phyloP scores from a whole-genome alignment of 2,113 vertebrate genomes.

The Saguinus imperator region DNA sequence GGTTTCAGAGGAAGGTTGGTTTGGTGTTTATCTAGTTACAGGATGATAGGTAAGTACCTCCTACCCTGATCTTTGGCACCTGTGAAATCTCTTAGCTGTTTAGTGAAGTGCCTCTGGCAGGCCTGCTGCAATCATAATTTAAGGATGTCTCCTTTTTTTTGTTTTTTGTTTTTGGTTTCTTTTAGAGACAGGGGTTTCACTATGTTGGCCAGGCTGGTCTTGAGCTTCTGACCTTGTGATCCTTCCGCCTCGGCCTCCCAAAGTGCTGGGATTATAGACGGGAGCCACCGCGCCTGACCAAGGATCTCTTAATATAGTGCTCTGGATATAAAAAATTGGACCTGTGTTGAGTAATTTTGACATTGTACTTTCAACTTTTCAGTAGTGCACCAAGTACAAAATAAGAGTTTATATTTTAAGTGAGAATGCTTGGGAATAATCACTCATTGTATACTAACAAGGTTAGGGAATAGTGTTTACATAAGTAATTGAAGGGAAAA shows the following conservation, averaged over 20 bases:
- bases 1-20: neutral
- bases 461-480: neutral
- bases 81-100: neutral
- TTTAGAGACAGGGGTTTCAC: too few relatives aligned
- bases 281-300: too few relatives aligned
- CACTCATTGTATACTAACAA: neutral
- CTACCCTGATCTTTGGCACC: neutral
- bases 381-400: neutral
- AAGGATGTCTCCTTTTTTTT: neutral
- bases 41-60: neutral
- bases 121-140: neutral
- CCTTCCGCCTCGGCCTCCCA: too few relatives aligned
- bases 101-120: neutral
- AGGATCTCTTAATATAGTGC: neutral
- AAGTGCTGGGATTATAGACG: too few relatives aligned
- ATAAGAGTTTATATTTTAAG: neutral
- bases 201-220: too few relatives aligned
- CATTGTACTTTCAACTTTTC: neutral
- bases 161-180: too few relatives aligned
- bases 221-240: too few relatives aligned
- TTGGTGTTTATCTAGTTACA: neutral
- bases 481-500: neutral
- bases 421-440: neutral
- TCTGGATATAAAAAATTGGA: neutral
- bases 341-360: neutral